These are phyloP conservation scores for Eupeodes latifasciatus DNA, from an alignment of 2,888 invertebrate genomes.

Conservation along the genomic window DNA sequence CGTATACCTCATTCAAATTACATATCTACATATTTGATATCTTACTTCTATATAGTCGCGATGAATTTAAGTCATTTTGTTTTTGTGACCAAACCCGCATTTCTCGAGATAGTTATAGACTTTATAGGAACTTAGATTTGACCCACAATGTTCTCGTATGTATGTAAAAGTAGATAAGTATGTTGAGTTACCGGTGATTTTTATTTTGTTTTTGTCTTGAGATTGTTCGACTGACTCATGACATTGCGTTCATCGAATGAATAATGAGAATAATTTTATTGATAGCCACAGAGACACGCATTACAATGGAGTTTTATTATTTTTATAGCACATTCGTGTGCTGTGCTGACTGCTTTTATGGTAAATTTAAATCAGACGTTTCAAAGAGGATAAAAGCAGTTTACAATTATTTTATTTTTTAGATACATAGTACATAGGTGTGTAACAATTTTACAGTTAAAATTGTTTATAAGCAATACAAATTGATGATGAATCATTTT, in stretches of 20 bases:
- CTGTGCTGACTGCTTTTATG: neutral
- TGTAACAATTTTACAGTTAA: neutral
- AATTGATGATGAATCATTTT: constrained; percentile 17
- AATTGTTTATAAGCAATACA: neutral
- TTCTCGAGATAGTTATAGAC: neutral
- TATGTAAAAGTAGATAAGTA: neutral
- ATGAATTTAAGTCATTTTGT: constrained; percentile 15
- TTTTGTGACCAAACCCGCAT: constrained; percentile 1
- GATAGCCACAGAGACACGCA: neutral
- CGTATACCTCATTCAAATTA: constrained; percentile 8
- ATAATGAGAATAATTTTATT: constrained; percentile 3
- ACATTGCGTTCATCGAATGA: constrained; percentile 10
- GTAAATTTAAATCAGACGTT: neutral
- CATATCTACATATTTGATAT: neutral
- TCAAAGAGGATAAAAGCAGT: constrained; percentile 7
- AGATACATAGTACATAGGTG: too few relatives aligned
- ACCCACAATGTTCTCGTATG: neutral
- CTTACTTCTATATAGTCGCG: neutral
- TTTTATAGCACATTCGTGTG: neutral
- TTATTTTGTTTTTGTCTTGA: neutral
- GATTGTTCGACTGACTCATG: constrained; percentile 16
- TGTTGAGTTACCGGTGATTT: constrained; percentile 6
- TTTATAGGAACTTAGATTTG: constrained; percentile 14
- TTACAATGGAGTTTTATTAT: neutral
- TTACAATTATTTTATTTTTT: neutral